A percentile compares a stretch with the other conserved stretches of the same genome.
Evolutionary conservation across 1,140 invertebrate genomes (phyloP).

Genomic region (Acromyrmex charruanus): DNA sequence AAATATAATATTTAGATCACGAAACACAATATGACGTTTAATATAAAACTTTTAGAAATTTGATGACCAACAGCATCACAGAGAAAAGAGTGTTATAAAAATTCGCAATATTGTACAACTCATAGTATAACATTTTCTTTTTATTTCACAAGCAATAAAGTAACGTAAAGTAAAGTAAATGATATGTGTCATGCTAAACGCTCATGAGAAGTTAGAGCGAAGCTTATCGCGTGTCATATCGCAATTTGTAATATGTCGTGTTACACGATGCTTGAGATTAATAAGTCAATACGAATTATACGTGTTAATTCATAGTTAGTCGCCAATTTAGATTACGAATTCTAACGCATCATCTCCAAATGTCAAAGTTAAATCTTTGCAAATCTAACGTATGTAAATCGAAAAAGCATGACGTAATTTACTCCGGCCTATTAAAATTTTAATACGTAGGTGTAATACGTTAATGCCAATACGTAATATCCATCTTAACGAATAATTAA

Average conservation of each 20-base stretch:
- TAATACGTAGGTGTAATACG: constrained; percentile 18
- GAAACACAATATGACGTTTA: neutral
- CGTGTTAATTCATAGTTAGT: constrained; percentile 23
- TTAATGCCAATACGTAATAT: neutral
- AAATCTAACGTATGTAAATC: neutral
- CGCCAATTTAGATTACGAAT: constrained; percentile 35
- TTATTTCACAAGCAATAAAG: constrained; percentile 1
- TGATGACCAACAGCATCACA: neutral
- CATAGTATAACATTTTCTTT: neutral
- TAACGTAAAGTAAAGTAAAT: constrained; percentile 19
- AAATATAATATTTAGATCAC: constrained; percentile 1
- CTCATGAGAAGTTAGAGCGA: constrained; percentile 20
- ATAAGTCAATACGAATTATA: constrained; percentile 58
- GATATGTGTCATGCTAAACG: constrained; percentile 23
- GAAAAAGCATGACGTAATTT: neutral
- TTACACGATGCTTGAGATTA: constrained; percentile 44
- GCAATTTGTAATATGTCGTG: constrained; percentile 41
- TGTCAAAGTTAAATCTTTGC: constrained; percentile 30
- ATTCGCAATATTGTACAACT: neutral
- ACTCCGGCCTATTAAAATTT: neutral
- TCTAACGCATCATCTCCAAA: neutral
- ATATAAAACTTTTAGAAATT: neutral
- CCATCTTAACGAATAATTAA: constrained; percentile 22
- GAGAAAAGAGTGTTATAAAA: neutral
- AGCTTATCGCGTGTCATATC: constrained; percentile 56